Percentiles rank a stretch among this genome's conserved stretches.
phyloP scores from a whole-genome alignment of 64 coral and sea anemone species.

The Stichodactyla helianthus region DNA sequence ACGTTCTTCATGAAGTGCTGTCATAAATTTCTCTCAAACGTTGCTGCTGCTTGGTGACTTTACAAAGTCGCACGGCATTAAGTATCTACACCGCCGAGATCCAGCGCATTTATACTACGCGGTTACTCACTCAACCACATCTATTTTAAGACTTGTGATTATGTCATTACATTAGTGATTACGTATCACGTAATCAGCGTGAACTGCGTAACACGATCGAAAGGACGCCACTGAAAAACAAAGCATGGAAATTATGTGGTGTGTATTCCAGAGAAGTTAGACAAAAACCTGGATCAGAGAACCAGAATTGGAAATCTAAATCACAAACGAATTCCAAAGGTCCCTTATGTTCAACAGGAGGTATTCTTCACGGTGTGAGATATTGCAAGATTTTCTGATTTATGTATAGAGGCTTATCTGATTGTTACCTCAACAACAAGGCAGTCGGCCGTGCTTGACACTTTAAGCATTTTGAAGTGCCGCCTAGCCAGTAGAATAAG shows the following conservation, averaged over 20 bases:
- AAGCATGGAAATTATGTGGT: background rate
- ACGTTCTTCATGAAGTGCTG: background rate
- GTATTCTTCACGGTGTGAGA: background rate
- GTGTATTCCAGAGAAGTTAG: background rate
- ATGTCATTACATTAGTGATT: conserved; percentile 4
- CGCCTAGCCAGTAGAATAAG: background rate
- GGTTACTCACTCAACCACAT: background rate
- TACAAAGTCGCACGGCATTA: background rate
- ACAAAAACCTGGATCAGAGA: background rate
- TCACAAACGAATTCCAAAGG: background rate
- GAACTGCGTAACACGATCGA: background rate
- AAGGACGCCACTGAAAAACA: background rate
- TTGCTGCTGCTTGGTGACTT: background rate
- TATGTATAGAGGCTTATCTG: background rate
- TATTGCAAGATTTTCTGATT: background rate
- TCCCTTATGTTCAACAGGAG: background rate
- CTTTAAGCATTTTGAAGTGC: background rate
- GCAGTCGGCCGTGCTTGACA: background rate
- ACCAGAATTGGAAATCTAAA: background rate
- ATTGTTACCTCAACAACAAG: background rate
- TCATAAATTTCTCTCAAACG: background rate
- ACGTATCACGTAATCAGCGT: conserved; percentile 1
- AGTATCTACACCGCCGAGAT: background rate
- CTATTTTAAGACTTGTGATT: background rate
- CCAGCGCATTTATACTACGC: background rate